phyloP scores from a whole-genome alignment of 1,140 invertebrate species.

The Pseudachorutes palmiensis region DNA sequence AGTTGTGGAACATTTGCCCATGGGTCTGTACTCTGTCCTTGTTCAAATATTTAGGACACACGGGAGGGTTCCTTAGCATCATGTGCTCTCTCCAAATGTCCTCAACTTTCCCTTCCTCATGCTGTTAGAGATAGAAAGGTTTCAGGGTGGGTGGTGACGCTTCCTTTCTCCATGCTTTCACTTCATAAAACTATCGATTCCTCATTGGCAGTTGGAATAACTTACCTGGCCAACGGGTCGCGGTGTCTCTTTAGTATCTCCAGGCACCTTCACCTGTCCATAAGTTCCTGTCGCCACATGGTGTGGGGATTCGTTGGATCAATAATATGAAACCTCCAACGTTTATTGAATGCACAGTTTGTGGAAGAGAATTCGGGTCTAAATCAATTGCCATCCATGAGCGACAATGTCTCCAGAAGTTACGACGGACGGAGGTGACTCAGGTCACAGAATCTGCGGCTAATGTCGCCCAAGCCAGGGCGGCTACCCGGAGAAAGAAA shows the following conservation, averaged over 20 bases:
- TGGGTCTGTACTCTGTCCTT: not conserved
- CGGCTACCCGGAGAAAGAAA: not conserved
- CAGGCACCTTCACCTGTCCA: not conserved
- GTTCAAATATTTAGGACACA: constrained; percentile 5
- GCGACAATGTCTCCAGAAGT: constrained; percentile 67
- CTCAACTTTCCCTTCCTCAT: no score
- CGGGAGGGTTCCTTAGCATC: not conserved
- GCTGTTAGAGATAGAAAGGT: no score
- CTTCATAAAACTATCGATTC: no score
- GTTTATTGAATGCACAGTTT: constrained; percentile 58
- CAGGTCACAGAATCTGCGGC: not conserved
- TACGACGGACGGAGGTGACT: constrained; percentile 48
- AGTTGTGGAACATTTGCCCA: not conserved
- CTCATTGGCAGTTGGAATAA: no score
- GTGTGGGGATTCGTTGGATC: not conserved
- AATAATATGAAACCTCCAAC: constrained; percentile 31
- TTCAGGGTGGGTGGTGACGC: no score
- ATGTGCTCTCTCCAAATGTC: no score
- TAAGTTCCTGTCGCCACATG: no score
- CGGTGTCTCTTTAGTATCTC: not conserved
- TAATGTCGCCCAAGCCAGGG: not conserved
- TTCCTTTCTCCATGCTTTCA: not conserved
- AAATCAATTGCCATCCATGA: constrained; percentile 65
- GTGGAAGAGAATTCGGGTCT: constrained; percentile 62
- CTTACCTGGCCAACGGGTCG: no score